Evolutionary conservation across 2,797 vertebrate genomes (phyloP), one percentile per base, ranked within the genome.

Genomic region (Chrosomus eos): DNA sequence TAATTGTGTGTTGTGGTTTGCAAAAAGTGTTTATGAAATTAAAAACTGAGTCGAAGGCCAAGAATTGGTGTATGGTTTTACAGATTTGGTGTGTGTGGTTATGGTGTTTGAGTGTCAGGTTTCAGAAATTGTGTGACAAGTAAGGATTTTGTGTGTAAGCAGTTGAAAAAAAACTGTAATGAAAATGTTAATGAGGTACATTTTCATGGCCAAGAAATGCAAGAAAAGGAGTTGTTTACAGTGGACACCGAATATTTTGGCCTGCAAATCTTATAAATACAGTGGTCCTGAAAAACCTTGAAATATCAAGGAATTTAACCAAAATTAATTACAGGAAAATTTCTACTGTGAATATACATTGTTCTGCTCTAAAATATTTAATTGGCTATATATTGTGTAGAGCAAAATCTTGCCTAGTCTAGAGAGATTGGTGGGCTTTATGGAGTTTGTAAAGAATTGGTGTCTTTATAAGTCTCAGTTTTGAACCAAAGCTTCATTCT

Each of bases 401-500:
- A 45, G 19, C 1, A 8, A 80, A 51, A n/a, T 16, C 43, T 48
- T 51, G 7, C 28, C 43, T 28, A 38, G 68, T 31, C 40, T 73
- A n/a, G 23, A 51, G 40, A 76, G 28, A 51, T 64, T 62, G 40
- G 23, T 38, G 28, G 55, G 31, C 36, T 51, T 66, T 23, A 66
- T 38, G 16, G 43, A 51, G 21, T 28, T 81, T 21, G 36, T 13
- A 60, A 38, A 72, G 7, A 72, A 45, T 10, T 9, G 7, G 23
- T 36, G 3, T 40, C 38, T 11, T 38, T 40, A 48, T 48, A 36
- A 36, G 2, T 4, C 55, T 43, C n/a, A 58, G 14, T 81, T 31
- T 14, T 45, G 53, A 76, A 64, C 60, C 36, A 77, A 19, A 87
- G 55, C 26, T 55, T 5, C 19, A 28, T 66, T 67, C 51, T 53